Evolutionary conservation across 2,888 invertebrate genomes (phyloP).

Genomic region (Pimpla rufipes): DNA sequence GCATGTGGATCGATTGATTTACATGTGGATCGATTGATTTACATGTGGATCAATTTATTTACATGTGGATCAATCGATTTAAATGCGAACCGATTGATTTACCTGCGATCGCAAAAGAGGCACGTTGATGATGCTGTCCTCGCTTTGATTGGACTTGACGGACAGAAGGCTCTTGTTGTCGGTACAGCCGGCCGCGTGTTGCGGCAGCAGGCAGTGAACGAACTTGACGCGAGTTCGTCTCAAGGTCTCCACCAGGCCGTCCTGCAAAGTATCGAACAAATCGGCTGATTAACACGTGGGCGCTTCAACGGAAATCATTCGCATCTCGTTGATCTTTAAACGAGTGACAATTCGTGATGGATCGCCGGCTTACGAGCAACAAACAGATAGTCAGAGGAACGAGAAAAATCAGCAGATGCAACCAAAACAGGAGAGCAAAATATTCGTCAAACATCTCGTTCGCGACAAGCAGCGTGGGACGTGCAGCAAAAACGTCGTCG

Average conservation of each 20-base stretch:
- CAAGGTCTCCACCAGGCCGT: conserved; percentile 96
- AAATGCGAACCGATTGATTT: no score
- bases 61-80: no score
- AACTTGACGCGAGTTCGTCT: conserved; percentile 95
- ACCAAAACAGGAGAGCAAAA: conserved; percentile 33
- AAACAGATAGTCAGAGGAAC: conserved; percentile 32
- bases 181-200: conserved; percentile 91
- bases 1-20: no score
- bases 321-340: neutral
- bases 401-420: conserved; percentile 46
- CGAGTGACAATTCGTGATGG: neutral
- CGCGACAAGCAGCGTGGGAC: neutral
- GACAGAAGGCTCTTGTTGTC: conserved; percentile 86
- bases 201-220: conserved; percentile 94
- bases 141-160: conserved; percentile 85
- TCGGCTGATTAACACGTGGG: conserved; percentile 11
- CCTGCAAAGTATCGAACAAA: conserved; percentile 86
- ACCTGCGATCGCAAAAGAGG: conserved; percentile 95
- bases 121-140: conserved; percentile 90
- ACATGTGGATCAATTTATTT: no score
- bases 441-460: conserved; percentile 35
- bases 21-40: no score
- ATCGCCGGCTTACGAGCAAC: conserved; percentile 23
- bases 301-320: neutral
- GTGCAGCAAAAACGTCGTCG: conserved; percentile 17